Conservation (phyloP, 2,113 vertebrate genomes). For the Oceanites oceanicus region DNA sequence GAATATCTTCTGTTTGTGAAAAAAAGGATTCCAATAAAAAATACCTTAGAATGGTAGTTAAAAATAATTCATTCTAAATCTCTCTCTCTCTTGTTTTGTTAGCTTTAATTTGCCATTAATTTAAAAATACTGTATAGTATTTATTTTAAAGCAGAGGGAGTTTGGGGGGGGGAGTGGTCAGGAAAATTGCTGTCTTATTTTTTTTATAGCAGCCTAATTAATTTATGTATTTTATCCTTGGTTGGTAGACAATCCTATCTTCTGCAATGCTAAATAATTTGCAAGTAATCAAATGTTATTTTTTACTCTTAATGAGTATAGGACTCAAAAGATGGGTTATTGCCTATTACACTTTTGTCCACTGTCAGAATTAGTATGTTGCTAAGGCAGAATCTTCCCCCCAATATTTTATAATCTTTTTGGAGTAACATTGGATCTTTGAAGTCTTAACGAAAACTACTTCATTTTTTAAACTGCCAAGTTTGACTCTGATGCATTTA, state of each 20-base stretch:
- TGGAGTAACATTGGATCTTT: background rate
- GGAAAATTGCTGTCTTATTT: background rate
- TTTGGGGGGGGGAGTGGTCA: background rate
- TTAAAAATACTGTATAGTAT: background rate
- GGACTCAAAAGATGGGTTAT: background rate
- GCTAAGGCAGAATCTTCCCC: background rate
- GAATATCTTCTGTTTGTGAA: background rate
- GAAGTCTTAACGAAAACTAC: background rate
- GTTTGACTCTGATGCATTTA: background rate
- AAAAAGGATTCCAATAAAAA: background rate
- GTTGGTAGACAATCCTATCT: background rate
- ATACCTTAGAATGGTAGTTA: background rate
- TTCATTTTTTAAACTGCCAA: background rate
- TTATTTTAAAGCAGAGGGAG: background rate
- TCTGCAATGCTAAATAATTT: background rate
- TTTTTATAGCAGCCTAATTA: background rate
- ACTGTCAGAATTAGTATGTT: background rate
- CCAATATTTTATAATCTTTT: background rate
- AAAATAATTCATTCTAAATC: background rate
- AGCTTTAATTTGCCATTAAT: background rate
- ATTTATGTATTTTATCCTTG: background rate
- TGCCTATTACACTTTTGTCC: background rate
- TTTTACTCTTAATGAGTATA: background rate
- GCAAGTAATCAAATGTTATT: background rate
- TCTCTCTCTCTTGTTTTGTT: background rate